A percentile compares a stretch with the other conserved stretches of the same genome.
phyloP scores from a whole-genome alignment of 2,888 invertebrate species.

The Agrilus biguttatus region DNA sequence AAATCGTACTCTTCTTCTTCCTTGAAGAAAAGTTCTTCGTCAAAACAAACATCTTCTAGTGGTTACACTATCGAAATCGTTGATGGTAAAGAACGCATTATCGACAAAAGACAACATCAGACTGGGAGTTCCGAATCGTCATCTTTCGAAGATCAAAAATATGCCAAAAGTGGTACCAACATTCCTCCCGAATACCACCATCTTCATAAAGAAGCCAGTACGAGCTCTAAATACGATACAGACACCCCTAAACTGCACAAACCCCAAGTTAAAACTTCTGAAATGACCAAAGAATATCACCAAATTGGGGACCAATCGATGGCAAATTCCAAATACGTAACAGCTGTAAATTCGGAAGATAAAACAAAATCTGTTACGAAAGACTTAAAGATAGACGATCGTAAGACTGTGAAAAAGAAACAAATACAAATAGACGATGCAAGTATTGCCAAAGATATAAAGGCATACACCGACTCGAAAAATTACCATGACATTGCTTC shows the following conservation, averaged over 20 bases:
- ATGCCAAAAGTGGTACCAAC: conserved; percentile 40
- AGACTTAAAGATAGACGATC: conserved; percentile 13
- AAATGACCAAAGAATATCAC: conserved; percentile 30
- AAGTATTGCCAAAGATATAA: background rate
- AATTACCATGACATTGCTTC: conserved; percentile 14
- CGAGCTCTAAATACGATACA: conserved; percentile 40
- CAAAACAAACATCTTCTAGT: conserved; percentile 44
- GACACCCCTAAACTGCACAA: conserved; percentile 34
- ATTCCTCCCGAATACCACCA: conserved; percentile 42
- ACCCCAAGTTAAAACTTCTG: conserved; percentile 31
- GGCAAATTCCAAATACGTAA: conserved; percentile 12
- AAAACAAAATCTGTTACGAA: conserved; percentile 8
- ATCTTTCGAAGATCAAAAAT: conserved; percentile 36
- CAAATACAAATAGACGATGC: background rate
- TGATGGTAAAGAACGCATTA: conserved; percentile 46
- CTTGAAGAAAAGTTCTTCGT: conserved; percentile 39
- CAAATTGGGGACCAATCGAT: conserved; percentile 25
- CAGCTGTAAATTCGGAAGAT: conserved; percentile 13
- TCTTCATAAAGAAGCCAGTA: conserved; percentile 37
- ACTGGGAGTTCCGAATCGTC: conserved; percentile 33
- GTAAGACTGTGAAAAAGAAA: background rate
- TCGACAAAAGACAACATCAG: conserved; percentile 44
- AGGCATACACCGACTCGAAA: conserved; percentile 15
- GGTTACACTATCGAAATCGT: conserved; percentile 52
- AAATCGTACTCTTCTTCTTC: conserved; percentile 24